Conservation (phyloP, 1,140 invertebrate species). For the Leptoteleia sp. region DNA sequence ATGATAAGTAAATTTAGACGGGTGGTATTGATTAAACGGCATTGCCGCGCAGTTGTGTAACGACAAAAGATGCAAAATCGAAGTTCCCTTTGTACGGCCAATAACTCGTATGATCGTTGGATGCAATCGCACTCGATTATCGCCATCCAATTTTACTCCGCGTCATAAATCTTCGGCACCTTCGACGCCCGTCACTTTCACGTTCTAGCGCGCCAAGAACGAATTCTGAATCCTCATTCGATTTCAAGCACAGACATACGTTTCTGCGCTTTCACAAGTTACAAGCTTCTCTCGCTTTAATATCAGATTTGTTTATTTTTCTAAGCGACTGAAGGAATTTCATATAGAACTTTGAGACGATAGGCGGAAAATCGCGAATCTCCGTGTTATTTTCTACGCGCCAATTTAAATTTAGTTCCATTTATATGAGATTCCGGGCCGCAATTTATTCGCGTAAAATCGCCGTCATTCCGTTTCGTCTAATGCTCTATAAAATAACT, state of each 20-base stretch:
- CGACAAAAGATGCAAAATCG: conserved; percentile 56
- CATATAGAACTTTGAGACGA: conserved; percentile 51
- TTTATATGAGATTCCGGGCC: conserved; percentile 34
- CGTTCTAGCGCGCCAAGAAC: conserved; percentile 55
- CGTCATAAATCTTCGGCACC: conserved; percentile 60
- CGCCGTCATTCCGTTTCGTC: not conserved
- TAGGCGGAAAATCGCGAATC: conserved; percentile 35
- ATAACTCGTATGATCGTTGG: conserved; percentile 64
- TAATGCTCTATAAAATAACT: conserved; percentile 18
- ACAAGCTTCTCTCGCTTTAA: conserved; percentile 53
- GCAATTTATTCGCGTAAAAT: conserved; percentile 45
- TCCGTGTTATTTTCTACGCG: conserved; percentile 33
- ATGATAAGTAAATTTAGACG: conserved; percentile 23
- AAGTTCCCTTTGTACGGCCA: conserved; percentile 55
- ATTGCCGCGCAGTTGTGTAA: conserved; percentile 22
- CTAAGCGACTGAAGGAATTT: conserved; percentile 58
- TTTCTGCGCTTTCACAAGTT: conserved; percentile 47
- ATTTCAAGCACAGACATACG: conserved; percentile 60
- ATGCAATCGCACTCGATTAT: conserved; percentile 65
- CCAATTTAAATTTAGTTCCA: conserved; percentile 53
- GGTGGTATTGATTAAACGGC: conserved; percentile 29
- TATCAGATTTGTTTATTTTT: conserved; percentile 59
- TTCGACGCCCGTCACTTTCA: conserved; percentile 63
- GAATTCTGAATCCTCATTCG: conserved; percentile 63
- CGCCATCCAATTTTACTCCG: conserved; percentile 60